Evolutionary conservation across 2,888 invertebrate species (phyloP).

Genomic region (Brachynemurus nebulosus): DNA sequence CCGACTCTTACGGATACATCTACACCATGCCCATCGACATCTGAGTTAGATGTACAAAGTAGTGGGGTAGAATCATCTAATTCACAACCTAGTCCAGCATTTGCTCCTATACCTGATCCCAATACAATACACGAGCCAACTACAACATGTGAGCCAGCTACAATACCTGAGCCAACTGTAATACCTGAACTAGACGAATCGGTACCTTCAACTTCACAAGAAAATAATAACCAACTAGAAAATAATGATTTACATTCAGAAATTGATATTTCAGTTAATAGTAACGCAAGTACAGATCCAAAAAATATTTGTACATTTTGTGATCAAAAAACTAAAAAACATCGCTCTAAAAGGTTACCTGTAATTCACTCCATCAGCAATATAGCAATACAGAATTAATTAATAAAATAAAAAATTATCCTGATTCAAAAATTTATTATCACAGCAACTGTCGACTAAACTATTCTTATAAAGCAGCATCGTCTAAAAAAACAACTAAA

Average conservation of each 20-base stretch:
- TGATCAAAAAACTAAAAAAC: constrained; percentile 14
- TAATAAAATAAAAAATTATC: background rate
- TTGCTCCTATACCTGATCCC: constrained; percentile 12
- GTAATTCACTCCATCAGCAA: constrained; percentile 12
- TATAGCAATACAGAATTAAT: background rate
- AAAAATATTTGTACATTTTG: constrained; percentile 14
- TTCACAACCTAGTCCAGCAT: constrained; percentile 12
- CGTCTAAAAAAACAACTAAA: background rate
- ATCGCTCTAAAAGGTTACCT: background rate
- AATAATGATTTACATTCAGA: background rate
- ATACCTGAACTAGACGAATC: background rate
- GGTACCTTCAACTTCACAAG: constrained; percentile 10
- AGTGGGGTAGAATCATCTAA: constrained; percentile 7
- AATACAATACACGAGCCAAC: constrained; percentile 11
- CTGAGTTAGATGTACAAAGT: constrained; percentile 12
- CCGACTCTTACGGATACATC: background rate
- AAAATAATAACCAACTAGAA: constrained; percentile 8
- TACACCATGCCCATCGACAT: constrained; percentile 11
- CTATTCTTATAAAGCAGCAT: background rate
- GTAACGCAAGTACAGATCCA: constrained; percentile 8
- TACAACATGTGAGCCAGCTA: background rate
- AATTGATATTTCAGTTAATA: constrained; percentile 11
- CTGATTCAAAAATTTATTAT: background rate
- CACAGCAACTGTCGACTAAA: background rate
- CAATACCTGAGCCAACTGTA: constrained; percentile 9